These are phyloP conservation scores for Cerastis rubricosa DNA, from an alignment of 2,888 invertebrate genomes.

Conservation along the genomic window DNA sequence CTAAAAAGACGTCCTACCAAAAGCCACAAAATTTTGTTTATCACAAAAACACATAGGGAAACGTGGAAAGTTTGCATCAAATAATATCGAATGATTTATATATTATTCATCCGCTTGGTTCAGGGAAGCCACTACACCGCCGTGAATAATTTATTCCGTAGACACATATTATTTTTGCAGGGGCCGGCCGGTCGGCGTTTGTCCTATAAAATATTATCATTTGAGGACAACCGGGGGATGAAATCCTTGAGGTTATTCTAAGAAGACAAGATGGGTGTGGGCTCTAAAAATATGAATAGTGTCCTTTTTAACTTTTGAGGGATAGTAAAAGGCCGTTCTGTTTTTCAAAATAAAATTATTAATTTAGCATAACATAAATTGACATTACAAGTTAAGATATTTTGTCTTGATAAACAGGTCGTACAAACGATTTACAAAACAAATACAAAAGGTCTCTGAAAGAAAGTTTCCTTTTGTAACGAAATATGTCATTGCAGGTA, in stretches of 20 bases:
- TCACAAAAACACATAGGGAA: constrained; percentile 61
- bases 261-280: constrained; percentile 58
- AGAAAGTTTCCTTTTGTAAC: neutral
- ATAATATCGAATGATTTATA: constrained; percentile 87
- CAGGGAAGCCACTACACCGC: constrained; percentile 84
- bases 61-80: constrained; percentile 76
- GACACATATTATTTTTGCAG: constrained; percentile 88
- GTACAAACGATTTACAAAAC: neutral
- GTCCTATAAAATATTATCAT: constrained; percentile 83
- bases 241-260: constrained; percentile 70
- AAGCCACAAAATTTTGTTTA: constrained; percentile 67
- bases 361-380: neutral
- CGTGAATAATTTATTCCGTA: constrained; percentile 87
- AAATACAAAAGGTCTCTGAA: neutral
- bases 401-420: neutral
- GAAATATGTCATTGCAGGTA: neutral
- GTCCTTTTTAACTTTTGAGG: constrained; percentile 14
- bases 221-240: constrained; percentile 72
- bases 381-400: neutral
- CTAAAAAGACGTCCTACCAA: neutral
- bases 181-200: constrained; percentile 78
- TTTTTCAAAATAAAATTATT: neutral
- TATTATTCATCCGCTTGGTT: constrained; percentile 85
- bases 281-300: constrained; percentile 47
- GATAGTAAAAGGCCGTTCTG: neutral